Evolutionary conservation across 2,113 vertebrate species (phyloP), one percentile per base, ranked within the genome.

Genomic region (Microtus richardsoni): DNA sequence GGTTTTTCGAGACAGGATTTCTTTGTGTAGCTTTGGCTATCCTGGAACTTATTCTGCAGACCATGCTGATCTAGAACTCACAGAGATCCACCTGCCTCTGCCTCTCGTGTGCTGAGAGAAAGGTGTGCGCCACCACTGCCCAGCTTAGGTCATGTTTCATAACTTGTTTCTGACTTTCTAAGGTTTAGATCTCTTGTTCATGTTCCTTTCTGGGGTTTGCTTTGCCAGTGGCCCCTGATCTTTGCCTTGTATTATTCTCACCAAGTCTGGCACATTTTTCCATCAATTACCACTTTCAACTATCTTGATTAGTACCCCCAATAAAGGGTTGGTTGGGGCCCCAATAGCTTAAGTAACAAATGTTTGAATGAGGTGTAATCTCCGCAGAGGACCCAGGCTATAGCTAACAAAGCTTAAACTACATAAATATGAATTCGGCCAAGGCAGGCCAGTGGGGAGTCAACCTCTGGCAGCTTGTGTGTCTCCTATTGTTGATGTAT

Each of bases 401-500:
- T 89, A 60, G 39, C 49, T 5, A 39, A 94, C 68, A 49, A 39
- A 74, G 17, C 16, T 82, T 0, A 2, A 13, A 49, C 24, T 41
- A 88, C 28, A 26, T 68, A 71, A 82, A 52, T 36, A 54, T 39
- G 28, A 77, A 68, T 89, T 71, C 85, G 92, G 68, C 28, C 33
- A n/a, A 14, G 10, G 44, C 13, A 92, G 39, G 12, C 52, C 41
- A 58, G n/a, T 30, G 47, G 66, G 73, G 14, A 64, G 26, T 54
- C 52, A 75, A 3, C 12, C 26, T n/a, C 8, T 19, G 36, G 30
- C 9, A 49, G 49, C 7, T 7, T 3, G 1, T n/a, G 62, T 58
- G 33, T n/a, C 49, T 89, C 93, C 70, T 60, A 52, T 4, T 88
- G 39, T 94, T 96, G 92, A 92, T 47, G 52, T 22, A 79, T 52